phyloP scores from a whole-genome alignment of 2,888 invertebrate species.

The Agriopis marginaria region DNA sequence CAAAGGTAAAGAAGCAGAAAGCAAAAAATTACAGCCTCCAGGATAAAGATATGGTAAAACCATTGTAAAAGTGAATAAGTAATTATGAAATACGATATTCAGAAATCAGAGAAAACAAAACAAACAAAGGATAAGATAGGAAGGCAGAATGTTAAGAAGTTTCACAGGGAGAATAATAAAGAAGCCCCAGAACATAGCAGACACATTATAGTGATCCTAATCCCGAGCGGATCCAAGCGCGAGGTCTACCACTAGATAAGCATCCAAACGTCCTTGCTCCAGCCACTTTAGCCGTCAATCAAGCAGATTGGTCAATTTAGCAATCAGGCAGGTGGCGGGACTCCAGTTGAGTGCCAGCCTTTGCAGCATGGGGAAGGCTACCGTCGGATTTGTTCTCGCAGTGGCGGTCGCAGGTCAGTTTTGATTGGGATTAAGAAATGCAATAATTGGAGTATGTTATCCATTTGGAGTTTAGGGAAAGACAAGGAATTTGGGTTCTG shows the following conservation, averaged over 20 bases:
- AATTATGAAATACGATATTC: not conserved
- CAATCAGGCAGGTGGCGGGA: conserved; percentile 63
- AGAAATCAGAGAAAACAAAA: not conserved
- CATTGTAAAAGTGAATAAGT: not conserved
- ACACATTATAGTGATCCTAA: not conserved
- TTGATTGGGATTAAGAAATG: not conserved
- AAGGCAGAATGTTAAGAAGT: no score
- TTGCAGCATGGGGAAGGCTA: conserved; percentile 40
- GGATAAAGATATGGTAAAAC: not conserved
- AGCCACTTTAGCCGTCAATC: conserved; percentile 68
- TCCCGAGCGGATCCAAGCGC: conserved; percentile 20
- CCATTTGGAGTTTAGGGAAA: not conserved
- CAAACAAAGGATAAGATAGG: not conserved
- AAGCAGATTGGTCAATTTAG: conserved; percentile 75
- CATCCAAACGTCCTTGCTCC: conserved; percentile 72
- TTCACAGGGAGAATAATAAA: not conserved
- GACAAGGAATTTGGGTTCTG: not conserved
- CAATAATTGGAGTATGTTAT: not conserved
- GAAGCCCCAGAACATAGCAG: not conserved
- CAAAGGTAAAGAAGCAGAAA: not conserved
- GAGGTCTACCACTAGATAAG: conserved; percentile 34
- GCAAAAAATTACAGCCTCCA: not conserved
- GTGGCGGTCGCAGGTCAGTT: conserved; percentile 48
- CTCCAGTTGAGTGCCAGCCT: conserved; percentile 46
- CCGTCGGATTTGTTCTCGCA: conserved; percentile 38